Conservation (phyloP, 2,888 invertebrate genomes). For the Agrotis segetum region DNA sequence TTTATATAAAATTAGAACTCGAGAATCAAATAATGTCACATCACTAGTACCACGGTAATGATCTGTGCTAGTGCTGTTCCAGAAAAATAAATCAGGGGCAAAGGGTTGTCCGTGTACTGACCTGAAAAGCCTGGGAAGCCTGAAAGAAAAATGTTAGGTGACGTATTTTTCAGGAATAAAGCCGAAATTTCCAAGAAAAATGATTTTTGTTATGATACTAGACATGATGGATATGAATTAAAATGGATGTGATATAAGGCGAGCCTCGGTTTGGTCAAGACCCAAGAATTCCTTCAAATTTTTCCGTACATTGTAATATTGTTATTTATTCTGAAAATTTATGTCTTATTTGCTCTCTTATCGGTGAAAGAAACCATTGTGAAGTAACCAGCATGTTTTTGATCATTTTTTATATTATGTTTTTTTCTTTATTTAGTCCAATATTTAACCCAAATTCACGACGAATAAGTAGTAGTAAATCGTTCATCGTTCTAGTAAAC, state of each 20-base stretch:
- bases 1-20: not conserved
- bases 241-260: conserved; percentile 9
- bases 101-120: conserved; percentile 75
- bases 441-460: too few species aligned
- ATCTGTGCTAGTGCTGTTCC: not conserved
- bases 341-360: too few species aligned
- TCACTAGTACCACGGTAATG: conserved; percentile 17
- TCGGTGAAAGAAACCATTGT: too few species aligned
- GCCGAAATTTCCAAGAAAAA: conserved; percentile 20
- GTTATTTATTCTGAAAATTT: not conserved
- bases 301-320: not conserved
- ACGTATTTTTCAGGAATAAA: conserved; percentile 71
- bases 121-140: conserved; percentile 91
- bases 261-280: not conserved
- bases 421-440: too few species aligned
- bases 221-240: not conserved
- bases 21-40: conserved; percentile 29
- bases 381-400: too few species aligned
- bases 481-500: too few species aligned
- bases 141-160: conserved; percentile 86
- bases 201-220: not conserved
- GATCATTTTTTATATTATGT: too few species aligned
- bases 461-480: too few species aligned
- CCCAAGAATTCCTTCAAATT: conserved; percentile 3
- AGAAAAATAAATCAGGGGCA: conserved; percentile 4